Base-by-base conservation (phyloP, 2,888 invertebrate genomes). In the Polydrusus cervinus region DNA sequence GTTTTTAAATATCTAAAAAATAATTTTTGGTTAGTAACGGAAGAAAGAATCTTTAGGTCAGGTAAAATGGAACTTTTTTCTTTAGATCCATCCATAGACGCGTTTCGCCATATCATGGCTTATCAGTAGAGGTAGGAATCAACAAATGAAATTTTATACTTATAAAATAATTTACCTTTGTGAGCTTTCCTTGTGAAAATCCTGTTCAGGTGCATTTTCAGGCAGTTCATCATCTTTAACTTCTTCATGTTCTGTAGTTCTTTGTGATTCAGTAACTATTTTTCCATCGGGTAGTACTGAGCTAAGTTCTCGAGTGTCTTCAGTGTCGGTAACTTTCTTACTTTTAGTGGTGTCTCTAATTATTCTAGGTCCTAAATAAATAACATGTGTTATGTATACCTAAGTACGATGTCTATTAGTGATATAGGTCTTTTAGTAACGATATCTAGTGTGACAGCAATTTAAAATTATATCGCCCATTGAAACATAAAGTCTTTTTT, bases 181-280 rank as follows among this genome's bases (percentile, higher is more conserved):
- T 1, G 88, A 87, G 70, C 87, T 88, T 78, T 89, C 89, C 74
- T 89, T 88, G 49, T 88, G 87, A 67, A 87, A 87, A 81, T 89
- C 87, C 70, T 86, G 85, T 69, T 88, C 86, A 7, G 83, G 83
- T 5, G 82, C 91, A 83, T 91, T 90, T 80, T 92, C 92, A 8
- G 92, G 91, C 51, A 94, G 87, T 82, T 95, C 94, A 85, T 94
- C 92, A 91, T 95, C 95, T 82, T 93, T 92, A 71, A 94, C 89
- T 85, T 93, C 92, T 87, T 96, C 95, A 90, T 95, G 95, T 85
- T 95, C 94, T 78, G 93, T 94, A 71, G 93, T 95, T 82, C 93
- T 92, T 83, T 93, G 92, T 78, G 92, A 94, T 89, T 97, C 96
- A 9, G 96, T 96, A 80, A 96, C 92, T 82, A 97, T 91, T 78